Evolutionary conservation across 2,797 vertebrate species (phyloP).

Genomic region (Gallirallus australis): DNA sequence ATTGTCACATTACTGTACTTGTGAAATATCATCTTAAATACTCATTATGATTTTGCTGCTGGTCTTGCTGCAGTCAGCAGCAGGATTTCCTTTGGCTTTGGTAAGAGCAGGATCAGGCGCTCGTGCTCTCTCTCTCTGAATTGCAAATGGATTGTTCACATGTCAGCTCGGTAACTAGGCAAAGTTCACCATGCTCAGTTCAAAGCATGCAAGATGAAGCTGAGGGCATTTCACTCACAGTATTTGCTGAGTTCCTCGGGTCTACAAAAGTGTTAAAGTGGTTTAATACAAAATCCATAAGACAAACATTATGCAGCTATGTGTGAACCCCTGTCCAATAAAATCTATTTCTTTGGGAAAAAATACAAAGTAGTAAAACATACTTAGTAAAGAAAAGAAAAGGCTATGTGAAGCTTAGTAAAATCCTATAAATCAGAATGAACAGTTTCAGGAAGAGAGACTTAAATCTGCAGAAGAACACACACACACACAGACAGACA

Average conservation of each 20-base stretch:
- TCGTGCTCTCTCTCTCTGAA: background rate
- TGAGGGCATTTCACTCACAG: slow-evolving; percentile 36
- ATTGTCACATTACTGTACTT: slow-evolving; percentile 36
- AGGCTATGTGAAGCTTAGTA: slow-evolving; percentile 15
- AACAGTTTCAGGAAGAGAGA: background rate
- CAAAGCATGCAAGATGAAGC: slow-evolving; percentile 22
- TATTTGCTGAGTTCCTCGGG: slow-evolving; percentile 39
- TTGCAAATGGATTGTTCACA: slow-evolving; percentile 45
- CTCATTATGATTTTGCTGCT: slow-evolving; percentile 23
- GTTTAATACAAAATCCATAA: slow-evolving; percentile 52
- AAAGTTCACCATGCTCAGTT: slow-evolving; percentile 15
- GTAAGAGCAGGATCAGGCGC: background rate
- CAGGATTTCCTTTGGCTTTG: slow-evolving; percentile 50
- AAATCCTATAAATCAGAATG: slow-evolving; percentile 57
- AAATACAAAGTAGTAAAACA: slow-evolving; percentile 47
- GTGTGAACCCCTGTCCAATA: slow-evolving; percentile 31
- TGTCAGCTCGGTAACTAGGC: slow-evolving; percentile 42
- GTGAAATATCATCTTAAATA: slow-evolving; percentile 31
- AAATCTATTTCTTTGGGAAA: slow-evolving; percentile 11
- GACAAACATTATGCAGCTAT: slow-evolving; percentile 7
- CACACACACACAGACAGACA: background rate
- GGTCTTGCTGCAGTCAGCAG: slow-evolving; percentile 47
- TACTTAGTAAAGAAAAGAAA: slow-evolving; percentile 47
- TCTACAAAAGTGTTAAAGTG: slow-evolving; percentile 58
- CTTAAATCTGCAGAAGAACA: slow-evolving; percentile 33